Evolutionary conservation across 2,888 invertebrate genomes (phyloP).

Genomic region (Coremacera marginata): DNA sequence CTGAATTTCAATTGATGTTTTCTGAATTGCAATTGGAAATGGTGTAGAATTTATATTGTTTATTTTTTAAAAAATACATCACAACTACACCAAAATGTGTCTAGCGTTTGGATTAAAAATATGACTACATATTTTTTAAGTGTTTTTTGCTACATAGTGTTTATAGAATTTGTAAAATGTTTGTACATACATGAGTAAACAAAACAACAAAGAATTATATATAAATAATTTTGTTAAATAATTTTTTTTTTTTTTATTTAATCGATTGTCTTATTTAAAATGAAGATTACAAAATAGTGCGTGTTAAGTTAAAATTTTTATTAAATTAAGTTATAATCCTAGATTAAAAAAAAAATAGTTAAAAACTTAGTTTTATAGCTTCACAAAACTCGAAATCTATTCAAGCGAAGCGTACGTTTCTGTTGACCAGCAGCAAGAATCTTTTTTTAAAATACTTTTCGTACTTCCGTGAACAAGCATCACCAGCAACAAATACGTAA

Average conservation of each 20-base stretch:
- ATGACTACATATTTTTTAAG: neutral
- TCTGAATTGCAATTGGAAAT: too few species aligned
- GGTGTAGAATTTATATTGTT: too few species aligned
- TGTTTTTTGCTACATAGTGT: neutral
- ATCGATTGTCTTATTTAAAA: neutral
- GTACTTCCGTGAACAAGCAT: neutral
- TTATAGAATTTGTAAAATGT: slow-evolving; percentile 20
- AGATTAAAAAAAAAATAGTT: neutral
- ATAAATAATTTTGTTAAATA: neutral
- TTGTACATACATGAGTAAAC: slow-evolving; percentile 22
- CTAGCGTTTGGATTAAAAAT: too few species aligned
- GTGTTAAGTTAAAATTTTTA: slow-evolving; percentile 16
- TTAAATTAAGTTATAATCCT: neutral
- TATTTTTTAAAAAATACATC: too few species aligned
- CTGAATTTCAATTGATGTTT: too few species aligned
- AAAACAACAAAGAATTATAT: too few species aligned
- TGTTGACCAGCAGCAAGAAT: too few species aligned
- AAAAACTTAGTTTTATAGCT: too few species aligned
- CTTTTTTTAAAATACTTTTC: too few species aligned
- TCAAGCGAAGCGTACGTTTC: too few species aligned
- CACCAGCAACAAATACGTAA: neutral
- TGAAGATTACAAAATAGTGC: neutral
- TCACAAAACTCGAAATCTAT: too few species aligned
- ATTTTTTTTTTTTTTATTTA: neutral
- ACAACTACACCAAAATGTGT: too few species aligned